Evolutionary conservation across 2,888 invertebrate species (phyloP).

Genomic region (Fragum fragum): DNA sequence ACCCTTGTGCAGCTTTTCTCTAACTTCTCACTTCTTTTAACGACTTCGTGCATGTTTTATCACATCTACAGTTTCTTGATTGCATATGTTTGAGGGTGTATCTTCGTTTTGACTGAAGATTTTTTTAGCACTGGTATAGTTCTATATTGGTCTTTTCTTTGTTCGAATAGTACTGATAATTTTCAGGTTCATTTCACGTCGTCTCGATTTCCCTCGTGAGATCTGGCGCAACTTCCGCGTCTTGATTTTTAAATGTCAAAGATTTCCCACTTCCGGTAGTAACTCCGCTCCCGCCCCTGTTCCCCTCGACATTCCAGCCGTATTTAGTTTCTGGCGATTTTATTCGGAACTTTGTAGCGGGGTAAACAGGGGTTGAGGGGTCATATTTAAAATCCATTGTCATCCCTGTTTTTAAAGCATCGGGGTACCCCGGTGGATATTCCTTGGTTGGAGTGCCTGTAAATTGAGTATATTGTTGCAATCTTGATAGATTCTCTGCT

Average conservation of each 20-base stretch:
- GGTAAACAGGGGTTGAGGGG: conserved; percentile 55
- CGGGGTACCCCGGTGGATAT: conserved; percentile 19
- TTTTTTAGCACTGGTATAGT: conserved; percentile 13
- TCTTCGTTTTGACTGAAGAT: too few relatives aligned
- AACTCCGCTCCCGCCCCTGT: background rate
- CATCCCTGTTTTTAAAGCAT: conserved; percentile 46
- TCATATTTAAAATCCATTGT: conserved; percentile 68
- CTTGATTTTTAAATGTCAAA: conserved; percentile 65
- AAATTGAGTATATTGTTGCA: conserved; percentile 59
- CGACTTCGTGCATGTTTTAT: too few relatives aligned
- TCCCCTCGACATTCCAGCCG: conserved; percentile 50
- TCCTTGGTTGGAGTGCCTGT: conserved; percentile 42
- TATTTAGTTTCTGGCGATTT: conserved; percentile 63
- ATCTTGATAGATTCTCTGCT: conserved; percentile 64
- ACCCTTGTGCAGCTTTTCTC: too few relatives aligned
- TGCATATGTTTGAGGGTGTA: too few relatives aligned
- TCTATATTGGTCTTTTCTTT: background rate
- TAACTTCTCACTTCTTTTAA: too few relatives aligned
- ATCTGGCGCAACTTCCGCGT: conserved; percentile 64
- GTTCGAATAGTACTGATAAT: too few relatives aligned
- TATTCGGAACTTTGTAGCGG: conserved; percentile 65
- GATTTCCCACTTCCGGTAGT: conserved; percentile 43
- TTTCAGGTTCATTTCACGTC: conserved; percentile 44
- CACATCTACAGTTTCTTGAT: too few relatives aligned
- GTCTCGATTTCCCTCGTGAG: conserved; percentile 67